A percentile compares a stretch with the other conserved stretches of the same genome.
Evolutionary conservation across 2,113 vertebrate genomes (phyloP).

Genomic region (Cinclus cinclus): DNA sequence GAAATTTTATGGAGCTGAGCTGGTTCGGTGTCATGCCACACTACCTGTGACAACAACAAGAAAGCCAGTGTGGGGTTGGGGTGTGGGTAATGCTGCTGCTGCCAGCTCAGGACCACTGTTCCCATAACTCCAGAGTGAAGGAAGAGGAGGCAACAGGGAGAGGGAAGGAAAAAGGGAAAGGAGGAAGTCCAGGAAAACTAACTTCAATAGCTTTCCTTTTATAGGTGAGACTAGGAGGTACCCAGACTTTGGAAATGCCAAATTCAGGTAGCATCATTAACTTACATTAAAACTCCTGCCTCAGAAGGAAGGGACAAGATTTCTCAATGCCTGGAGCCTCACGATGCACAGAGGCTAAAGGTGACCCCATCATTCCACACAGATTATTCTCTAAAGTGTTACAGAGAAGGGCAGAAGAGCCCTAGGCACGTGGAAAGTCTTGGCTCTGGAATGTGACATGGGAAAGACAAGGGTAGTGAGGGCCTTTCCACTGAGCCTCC

Average conservation of each 20-base stretch:
- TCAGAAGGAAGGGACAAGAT: neutral
- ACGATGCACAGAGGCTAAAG: neutral
- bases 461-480: rapidly evolving
- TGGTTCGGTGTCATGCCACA: rapidly evolving
- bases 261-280: neutral
- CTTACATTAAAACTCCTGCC: neutral
- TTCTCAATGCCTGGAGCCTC: neutral
- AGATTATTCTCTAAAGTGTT: neutral
- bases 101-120: neutral
- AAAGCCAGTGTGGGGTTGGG: neutral
- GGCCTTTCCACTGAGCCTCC: neutral
- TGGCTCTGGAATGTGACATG: neutral
- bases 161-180: neutral
- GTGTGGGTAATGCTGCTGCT: neutral
- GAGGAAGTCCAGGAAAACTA: neutral
- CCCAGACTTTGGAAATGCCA: neutral
- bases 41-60: neutral
- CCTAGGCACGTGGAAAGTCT: neutral
- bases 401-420: neutral
- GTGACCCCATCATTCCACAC: no score
- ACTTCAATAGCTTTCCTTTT: neutral
- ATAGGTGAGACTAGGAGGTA: neutral
- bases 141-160: rapidly evolving
- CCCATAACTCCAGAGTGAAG: neutral
- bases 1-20: neutral